phyloP scores from a whole-genome alignment of 1,140 invertebrate species.

The Saxidomus purpurata region DNA sequence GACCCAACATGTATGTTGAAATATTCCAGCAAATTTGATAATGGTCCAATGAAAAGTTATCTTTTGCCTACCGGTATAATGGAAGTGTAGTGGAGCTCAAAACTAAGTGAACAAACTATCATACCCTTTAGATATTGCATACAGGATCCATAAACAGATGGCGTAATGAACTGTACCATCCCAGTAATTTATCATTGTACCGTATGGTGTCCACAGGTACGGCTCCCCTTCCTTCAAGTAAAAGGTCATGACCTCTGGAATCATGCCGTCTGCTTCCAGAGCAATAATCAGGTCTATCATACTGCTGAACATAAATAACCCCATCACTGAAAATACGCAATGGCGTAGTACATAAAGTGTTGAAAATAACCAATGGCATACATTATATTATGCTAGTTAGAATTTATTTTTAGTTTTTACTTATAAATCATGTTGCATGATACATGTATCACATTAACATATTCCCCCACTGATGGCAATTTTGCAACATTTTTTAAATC shows the following conservation, averaged over 20 bases:
- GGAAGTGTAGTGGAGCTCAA: too few relatives aligned
- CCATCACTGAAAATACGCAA: conserved; percentile 52
- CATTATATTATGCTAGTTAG: too few relatives aligned
- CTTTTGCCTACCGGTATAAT: too few relatives aligned
- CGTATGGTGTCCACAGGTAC: conserved; percentile 80
- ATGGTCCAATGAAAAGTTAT: too few relatives aligned
- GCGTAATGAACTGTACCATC: conserved; percentile 81
- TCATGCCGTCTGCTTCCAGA: conserved; percentile 81
- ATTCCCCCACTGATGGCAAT: too few relatives aligned
- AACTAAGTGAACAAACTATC: too few relatives aligned
- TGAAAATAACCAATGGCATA: too few relatives aligned
- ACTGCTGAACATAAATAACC: conserved; percentile 57
- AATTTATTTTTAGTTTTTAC: not conserved
- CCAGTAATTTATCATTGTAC: conserved; percentile 82
- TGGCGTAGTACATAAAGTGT: not conserved
- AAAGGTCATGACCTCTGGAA: conserved; percentile 78
- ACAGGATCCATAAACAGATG: conserved; percentile 79
- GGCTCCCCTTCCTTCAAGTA: conserved; percentile 82
- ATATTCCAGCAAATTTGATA: too few relatives aligned
- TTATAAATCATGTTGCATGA: too few relatives aligned
- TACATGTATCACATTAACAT: too few relatives aligned
- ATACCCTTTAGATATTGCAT: conserved; percentile 66
- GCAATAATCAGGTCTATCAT: conserved; percentile 81
- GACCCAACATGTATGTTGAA: too few relatives aligned
- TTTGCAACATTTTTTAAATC: too few relatives aligned